These are phyloP conservation scores for Plumapathes pennacea DNA, from an alignment of 92 coral and sea anemone genomes.

Conservation along the genomic window DNA sequence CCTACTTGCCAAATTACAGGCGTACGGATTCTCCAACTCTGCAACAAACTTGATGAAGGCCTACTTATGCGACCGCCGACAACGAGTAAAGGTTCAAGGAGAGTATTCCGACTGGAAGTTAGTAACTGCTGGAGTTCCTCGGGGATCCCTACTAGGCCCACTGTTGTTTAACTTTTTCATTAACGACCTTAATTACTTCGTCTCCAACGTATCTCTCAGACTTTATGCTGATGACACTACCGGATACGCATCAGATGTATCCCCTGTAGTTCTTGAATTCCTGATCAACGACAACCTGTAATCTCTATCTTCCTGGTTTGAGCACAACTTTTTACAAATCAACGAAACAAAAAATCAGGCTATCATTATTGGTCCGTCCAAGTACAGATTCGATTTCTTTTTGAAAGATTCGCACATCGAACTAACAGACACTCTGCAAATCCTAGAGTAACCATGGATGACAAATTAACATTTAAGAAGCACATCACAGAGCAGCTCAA, in stretches of 20 bases:
- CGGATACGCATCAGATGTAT: conserved; percentile 14
- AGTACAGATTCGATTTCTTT: background rate
- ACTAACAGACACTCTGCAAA: background rate
- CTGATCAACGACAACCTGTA: conserved; percentile 15
- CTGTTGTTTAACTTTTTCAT: conserved; percentile 21
- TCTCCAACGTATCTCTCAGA: conserved; percentile 18
- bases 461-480: background rate
- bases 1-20: conserved; percentile 21
- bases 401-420: conserved; percentile 1
- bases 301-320: conserved; percentile 15
- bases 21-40: conserved; percentile 27
- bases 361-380: conserved; percentile 15
- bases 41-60: conserved; percentile 26
- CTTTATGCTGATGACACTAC: conserved; percentile 38
- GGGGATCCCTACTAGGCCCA: conserved; percentile 9
- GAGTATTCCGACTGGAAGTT: conserved; percentile 10
- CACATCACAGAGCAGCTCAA: conserved; percentile 14
- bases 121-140: conserved; percentile 23
- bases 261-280: conserved; percentile 16
- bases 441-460: conserved; percentile 14
- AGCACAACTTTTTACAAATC: conserved; percentile 2
- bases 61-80: conserved; percentile 14
- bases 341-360: conserved; percentile 39
- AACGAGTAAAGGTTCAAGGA: conserved; percentile 19
- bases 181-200: conserved; percentile 5